A percentile compares a stretch with the other conserved stretches of the same genome.
These are phyloP conservation scores for Amphimedon queenslandica DNA, from an alignment of 37 sponge, comb jelly and placozoan genomes.

Conservation along the genomic window DNA sequence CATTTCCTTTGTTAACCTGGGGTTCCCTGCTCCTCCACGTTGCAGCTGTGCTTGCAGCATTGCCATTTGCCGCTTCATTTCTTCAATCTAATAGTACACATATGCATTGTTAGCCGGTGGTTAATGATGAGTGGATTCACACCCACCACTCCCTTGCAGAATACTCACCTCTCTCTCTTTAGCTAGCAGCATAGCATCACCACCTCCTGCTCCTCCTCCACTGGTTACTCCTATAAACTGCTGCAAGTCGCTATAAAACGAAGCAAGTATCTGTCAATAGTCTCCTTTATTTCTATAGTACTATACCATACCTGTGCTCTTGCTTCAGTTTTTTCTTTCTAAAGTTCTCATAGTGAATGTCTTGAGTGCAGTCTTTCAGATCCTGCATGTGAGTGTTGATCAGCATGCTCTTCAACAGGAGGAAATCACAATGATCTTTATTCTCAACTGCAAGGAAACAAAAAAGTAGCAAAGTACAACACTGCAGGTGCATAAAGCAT, in stretches of 20 bases:
- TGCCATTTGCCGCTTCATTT: conserved; percentile 80
- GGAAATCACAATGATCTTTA: conserved; percentile 92
- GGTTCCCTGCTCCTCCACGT: neutral
- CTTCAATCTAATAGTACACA: conserved; percentile 66
- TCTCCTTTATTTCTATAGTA: no score
- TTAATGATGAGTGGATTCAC: neutral
- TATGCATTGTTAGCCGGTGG: neutral
- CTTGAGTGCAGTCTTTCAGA: conserved; percentile 96
- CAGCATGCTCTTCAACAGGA: conserved; percentile 88
- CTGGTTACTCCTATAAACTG: no score
- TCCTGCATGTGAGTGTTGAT: conserved; percentile 99
- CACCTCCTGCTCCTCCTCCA: no score
- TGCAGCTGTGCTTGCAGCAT: conserved; percentile 65
- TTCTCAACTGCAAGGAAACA: conserved; percentile 80
- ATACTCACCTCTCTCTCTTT: no score
- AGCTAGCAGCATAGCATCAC: no score
- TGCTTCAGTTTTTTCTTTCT: conserved; percentile 74
- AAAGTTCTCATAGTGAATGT: conserved; percentile 97
- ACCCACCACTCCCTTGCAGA: no score
- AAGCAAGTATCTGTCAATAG: no score
- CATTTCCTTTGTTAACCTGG: no score
- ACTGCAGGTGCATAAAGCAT: neutral
- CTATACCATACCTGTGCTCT: no score
- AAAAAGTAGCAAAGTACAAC: neutral
- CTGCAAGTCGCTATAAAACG: no score